Conservation (phyloP, 2,888 invertebrate species). For the Drosophila niveifrons region DNA sequence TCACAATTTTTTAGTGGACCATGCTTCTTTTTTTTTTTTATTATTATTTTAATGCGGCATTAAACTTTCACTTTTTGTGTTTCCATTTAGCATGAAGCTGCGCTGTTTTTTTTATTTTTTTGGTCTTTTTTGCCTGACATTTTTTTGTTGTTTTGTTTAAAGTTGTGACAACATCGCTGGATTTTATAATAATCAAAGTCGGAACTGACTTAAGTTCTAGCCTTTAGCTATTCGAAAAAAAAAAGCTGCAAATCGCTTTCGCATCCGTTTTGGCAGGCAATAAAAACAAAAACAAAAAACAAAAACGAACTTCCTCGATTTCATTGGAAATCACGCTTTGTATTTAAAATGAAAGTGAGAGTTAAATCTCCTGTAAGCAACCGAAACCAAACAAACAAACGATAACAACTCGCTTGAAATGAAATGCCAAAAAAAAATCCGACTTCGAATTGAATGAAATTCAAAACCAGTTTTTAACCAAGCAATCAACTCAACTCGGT, state of each 20-base stretch:
- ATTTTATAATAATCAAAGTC: not conserved
- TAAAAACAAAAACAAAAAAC: constrained; percentile 41
- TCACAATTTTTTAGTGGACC: constrained; percentile 82
- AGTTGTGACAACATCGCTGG: constrained; percentile 19
- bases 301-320: constrained; percentile 12
- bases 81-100: constrained; percentile 72
- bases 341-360: constrained; percentile 63
- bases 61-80: constrained; percentile 84
- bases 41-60: constrained; percentile 78
- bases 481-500: constrained; percentile 13
- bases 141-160: constrained; percentile 20
- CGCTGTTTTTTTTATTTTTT: constrained; percentile 43
- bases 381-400: too few species aligned
- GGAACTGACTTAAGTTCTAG: not conserved
- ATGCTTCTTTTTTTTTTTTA: constrained; percentile 56
- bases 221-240: not conserved
- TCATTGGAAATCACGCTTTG: constrained; percentile 24
- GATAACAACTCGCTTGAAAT: constrained; percentile 34
- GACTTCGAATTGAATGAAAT: constrained; percentile 31
- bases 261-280: constrained; percentile 47
- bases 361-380: constrained; percentile 49
- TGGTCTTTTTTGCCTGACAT: constrained; percentile 31
- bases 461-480: constrained; percentile 39
- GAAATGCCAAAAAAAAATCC: constrained; percentile 23
- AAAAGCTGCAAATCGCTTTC: constrained; percentile 17